Conservation (phyloP, 1,140 invertebrate genomes). For the Vanessa tameamea region DNA sequence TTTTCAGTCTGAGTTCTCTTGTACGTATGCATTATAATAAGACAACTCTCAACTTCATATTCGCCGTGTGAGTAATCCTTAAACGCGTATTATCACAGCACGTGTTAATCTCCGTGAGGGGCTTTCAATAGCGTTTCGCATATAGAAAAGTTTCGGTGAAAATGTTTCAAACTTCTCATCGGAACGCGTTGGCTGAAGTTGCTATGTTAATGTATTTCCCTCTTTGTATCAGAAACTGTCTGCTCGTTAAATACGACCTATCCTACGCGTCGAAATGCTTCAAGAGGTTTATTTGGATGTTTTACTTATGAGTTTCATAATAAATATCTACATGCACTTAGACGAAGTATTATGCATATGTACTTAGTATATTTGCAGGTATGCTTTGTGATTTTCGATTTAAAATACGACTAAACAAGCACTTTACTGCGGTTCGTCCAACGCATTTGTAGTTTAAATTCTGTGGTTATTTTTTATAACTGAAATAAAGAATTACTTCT, state of each 20-base stretch:
- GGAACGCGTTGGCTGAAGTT: conserved; percentile 62
- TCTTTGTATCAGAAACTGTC: conserved; percentile 70
- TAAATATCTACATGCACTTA: conserved; percentile 12
- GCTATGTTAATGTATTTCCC: conserved; percentile 76
- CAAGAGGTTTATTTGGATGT: conserved; percentile 35
- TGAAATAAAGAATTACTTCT: too few relatives aligned
- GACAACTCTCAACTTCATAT: conserved; percentile 71
- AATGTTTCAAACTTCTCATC: conserved; percentile 74
- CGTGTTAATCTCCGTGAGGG: conserved; percentile 71
- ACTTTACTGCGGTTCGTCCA: background rate
- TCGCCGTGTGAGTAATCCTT: conserved; percentile 67
- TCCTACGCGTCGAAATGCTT: conserved; percentile 31
- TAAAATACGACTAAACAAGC: conserved; percentile 3
- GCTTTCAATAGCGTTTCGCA: conserved; percentile 77
- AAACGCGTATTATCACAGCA: conserved; percentile 66
- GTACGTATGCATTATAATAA: conserved; percentile 52
- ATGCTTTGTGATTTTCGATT: conserved; percentile 7
- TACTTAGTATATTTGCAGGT: background rate
- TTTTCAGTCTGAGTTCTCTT: conserved; percentile 29
- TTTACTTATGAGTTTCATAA: conserved; percentile 16
- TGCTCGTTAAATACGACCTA: conserved; percentile 62
- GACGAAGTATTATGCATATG: conserved; percentile 4
- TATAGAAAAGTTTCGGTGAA: conserved; percentile 78
- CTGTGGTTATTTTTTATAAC: too few relatives aligned
- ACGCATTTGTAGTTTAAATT: too few relatives aligned